Conservation (phyloP, 2,113 vertebrate genomes). For the Tragelaphus buxtoni region DNA sequence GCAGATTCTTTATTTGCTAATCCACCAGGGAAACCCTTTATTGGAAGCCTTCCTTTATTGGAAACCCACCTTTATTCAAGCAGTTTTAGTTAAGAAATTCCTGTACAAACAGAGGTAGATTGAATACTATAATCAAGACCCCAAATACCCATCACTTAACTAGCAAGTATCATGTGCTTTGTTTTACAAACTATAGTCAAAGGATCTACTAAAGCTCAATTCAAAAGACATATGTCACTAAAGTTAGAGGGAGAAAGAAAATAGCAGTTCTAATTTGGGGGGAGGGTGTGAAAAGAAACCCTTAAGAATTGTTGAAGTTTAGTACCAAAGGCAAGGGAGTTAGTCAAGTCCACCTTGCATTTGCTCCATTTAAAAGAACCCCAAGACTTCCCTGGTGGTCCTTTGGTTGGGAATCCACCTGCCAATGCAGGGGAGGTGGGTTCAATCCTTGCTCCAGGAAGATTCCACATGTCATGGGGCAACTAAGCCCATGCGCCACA, state of each 20-base stretch:
- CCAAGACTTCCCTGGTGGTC: not conserved
- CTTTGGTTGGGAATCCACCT: not conserved
- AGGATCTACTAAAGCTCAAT: not conserved
- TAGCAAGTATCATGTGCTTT: not conserved
- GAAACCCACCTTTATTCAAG: not conserved
- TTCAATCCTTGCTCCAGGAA: not conserved
- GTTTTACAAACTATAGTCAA: not conserved
- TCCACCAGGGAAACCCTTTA: not conserved
- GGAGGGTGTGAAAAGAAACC: not conserved
- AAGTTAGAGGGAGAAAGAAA: not conserved
- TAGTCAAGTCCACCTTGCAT: not conserved
- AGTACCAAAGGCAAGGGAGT: not conserved
- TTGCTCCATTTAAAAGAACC: not conserved
- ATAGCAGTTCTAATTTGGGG: not conserved
- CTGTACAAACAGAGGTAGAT: not conserved
- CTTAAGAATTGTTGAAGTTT: not conserved
- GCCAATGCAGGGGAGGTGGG: not conserved
- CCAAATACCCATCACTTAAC: not conserved
- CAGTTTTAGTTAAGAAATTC: not conserved
- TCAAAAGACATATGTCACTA: not conserved
- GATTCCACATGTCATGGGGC: not conserved
- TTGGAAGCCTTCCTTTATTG: not conserved
- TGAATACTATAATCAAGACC: not conserved
- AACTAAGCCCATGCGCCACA: not conserved
- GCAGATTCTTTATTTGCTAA: not conserved